These are phyloP conservation scores for Chaenocephalus aceratus DNA, from an alignment of 2,113 vertebrate genomes.

Conservation along the genomic window DNA sequence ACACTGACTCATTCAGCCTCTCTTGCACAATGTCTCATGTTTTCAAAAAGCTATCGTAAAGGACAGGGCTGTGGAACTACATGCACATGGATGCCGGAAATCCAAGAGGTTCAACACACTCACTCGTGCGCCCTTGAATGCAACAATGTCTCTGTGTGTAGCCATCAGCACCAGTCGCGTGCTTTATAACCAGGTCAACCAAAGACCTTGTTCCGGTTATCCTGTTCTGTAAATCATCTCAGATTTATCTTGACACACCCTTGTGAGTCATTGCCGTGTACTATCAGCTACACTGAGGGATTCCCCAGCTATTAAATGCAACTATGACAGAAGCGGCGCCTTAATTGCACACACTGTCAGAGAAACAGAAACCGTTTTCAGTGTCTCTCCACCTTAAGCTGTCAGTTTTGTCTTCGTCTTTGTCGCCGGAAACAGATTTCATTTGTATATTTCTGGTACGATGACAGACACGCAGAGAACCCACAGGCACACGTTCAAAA, in stretches of 20 bases:
- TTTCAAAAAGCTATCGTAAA: background rate
- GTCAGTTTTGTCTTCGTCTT: slow-evolving; percentile 42
- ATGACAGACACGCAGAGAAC: slow-evolving; percentile 37
- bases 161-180: background rate
- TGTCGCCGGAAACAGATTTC: slow-evolving; percentile 36
- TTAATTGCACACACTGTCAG: slow-evolving; percentile 37
- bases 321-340: slow-evolving; percentile 15
- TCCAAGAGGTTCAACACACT: background rate
- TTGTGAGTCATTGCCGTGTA: background rate
- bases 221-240: slow-evolving; percentile 1
- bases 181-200: background rate
- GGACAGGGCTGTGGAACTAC: background rate
- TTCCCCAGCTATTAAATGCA: slow-evolving; percentile 12
- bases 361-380: slow-evolving; percentile 8
- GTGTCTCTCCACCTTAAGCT: slow-evolving; percentile 21
- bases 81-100: background rate
- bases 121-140: background rate
- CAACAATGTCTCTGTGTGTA: background rate
- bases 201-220: background rate
- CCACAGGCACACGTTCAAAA: slow-evolving; percentile 51
- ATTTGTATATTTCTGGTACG: slow-evolving; percentile 38
- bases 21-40: slow-evolving; percentile 8
- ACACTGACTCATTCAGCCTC: slow-evolving; percentile 10
- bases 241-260: background rate
- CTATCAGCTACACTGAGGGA: slow-evolving; percentile 17